These are phyloP conservation scores for Tridacna crocea DNA, from an alignment of 2,888 invertebrate genomes.

Conservation along the genomic window DNA sequence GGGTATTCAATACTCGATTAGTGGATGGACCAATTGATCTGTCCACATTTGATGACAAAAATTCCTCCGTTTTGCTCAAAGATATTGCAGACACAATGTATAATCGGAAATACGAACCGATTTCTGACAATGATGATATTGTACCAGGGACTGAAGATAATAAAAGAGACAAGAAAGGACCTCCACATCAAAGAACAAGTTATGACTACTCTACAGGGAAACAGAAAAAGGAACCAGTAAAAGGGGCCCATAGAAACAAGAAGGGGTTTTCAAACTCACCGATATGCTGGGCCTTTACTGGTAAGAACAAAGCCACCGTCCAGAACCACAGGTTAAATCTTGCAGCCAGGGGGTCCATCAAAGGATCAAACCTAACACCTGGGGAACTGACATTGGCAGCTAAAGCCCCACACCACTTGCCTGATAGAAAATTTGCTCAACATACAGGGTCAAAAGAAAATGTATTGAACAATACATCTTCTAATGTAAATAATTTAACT, in stretches of 20 bases:
- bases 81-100: constrained; percentile 56
- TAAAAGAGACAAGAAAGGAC: background rate
- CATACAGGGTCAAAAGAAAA: constrained; percentile 44
- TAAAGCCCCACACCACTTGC: constrained; percentile 38
- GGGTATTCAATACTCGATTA: constrained; percentile 59
- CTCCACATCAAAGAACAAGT: background rate
- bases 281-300: constrained; percentile 66
- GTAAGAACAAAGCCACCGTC: constrained; percentile 66
- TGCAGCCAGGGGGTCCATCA: constrained; percentile 34
- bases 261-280: constrained; percentile 45
- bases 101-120: constrained; percentile 14
- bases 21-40: constrained; percentile 55
- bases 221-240: constrained; percentile 16
- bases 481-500: constrained; percentile 31
- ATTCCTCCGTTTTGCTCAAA: constrained; percentile 58
- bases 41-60: constrained; percentile 43
- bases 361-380: constrained; percentile 40
- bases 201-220: background rate
- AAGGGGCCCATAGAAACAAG: constrained; percentile 24
- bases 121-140: background rate
- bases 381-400: constrained; percentile 45
- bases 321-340: constrained; percentile 66
- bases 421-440: constrained; percentile 53
- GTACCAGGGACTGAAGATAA: background rate
- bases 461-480: constrained; percentile 27